A percentile compares a stretch with the other conserved stretches of the same genome.
Conservation (phyloP, 2,888 invertebrate species). For the Ectropis crepuscularia region DNA sequence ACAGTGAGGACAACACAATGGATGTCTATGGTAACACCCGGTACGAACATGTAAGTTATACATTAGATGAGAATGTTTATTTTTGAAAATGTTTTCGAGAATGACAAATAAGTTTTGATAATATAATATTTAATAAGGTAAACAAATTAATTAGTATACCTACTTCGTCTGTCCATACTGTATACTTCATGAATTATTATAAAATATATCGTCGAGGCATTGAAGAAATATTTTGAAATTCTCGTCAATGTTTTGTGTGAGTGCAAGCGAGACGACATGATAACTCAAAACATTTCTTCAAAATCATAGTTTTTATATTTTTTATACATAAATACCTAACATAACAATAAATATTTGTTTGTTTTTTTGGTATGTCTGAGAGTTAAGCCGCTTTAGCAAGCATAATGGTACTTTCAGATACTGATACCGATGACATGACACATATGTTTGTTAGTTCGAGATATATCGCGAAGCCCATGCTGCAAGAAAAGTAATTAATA, state of each 20-base stretch:
- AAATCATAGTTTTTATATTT: too few species aligned
- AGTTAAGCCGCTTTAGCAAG: conserved; percentile 37
- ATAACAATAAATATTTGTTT: conserved; percentile 16
- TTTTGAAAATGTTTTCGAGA: conserved; percentile 26
- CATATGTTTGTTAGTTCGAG: conserved; percentile 47
- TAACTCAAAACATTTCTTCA: too few species aligned
- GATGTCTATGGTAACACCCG: conserved; percentile 58
- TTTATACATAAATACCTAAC: not conserved
- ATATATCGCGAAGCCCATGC: conserved; percentile 65
- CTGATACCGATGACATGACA: conserved; percentile 36
- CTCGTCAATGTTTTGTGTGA: too few species aligned
- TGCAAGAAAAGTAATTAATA: conserved; percentile 52
- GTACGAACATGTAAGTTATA: conserved; percentile 47
- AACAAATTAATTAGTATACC: too few species aligned
- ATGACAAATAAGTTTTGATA: not conserved
- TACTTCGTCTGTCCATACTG: too few species aligned
- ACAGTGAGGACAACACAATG: conserved; percentile 75
- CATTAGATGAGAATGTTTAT: conserved; percentile 17
- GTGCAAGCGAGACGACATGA: too few species aligned
- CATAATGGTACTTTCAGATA: conserved; percentile 39
- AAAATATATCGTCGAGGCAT: too few species aligned
- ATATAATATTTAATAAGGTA: too few species aligned
- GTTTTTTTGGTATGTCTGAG: not conserved
- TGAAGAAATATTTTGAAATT: too few species aligned
- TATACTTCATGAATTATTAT: too few species aligned